Conservation (phyloP, 2,888 invertebrate species). For the Pyrocoelia pectoralis region DNA sequence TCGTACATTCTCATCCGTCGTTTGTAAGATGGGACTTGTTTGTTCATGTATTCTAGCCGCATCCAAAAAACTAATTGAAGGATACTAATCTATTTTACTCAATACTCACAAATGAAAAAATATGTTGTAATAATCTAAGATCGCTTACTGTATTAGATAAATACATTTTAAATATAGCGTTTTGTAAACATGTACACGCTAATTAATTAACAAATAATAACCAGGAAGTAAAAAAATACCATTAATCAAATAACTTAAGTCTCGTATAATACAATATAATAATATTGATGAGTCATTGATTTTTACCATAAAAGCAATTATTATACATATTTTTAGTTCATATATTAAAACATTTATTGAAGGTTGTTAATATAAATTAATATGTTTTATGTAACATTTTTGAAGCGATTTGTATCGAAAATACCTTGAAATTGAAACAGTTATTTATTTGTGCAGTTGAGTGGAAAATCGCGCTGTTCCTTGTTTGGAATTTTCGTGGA, state of each 20-base stretch:
- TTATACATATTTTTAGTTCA: neutral
- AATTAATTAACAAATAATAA: neutral
- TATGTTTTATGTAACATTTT: no score
- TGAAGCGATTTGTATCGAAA: no score
- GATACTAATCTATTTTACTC: no score
- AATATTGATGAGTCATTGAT: neutral
- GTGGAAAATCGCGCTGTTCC: no score
- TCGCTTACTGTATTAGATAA: neutral
- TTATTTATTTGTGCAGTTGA: no score
- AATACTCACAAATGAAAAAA: no score
- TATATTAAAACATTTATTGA: no score
- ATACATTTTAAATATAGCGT: neutral
- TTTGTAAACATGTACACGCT: neutral
- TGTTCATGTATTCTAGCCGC: neutral
- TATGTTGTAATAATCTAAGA: no score
- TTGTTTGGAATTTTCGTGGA: no score
- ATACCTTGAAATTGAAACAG: no score
- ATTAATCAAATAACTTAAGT: neutral
- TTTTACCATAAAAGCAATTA: neutral
- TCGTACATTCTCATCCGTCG: neutral
- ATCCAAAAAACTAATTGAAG: no score
- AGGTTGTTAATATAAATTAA: no score
- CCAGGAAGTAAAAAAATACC: constrained; percentile 1
- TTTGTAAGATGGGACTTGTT: neutral
- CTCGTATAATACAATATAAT: neutral